Percentiles rank a stretch among this genome's conserved stretches.
These are phyloP conservation scores for Caenorhabditis virilis DNA, from an alignment of 2,888 invertebrate genomes.

Conservation along the genomic window DNA sequence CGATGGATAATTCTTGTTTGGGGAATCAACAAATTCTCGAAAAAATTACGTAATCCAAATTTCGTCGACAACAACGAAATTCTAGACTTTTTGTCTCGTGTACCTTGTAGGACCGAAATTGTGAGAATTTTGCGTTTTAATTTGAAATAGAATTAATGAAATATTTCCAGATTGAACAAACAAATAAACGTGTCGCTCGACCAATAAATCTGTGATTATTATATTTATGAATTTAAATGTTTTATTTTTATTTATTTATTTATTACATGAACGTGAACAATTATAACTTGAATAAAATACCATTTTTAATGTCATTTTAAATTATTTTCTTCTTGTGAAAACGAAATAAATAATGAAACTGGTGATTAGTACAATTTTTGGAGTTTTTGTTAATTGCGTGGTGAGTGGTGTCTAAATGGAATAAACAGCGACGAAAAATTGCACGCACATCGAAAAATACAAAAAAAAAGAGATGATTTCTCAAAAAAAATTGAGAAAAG, in stretches of 20 bases:
- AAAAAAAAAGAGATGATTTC: no score
- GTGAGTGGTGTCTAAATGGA: no score
- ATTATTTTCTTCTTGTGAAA: background rate
- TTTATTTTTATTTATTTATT: background rate
- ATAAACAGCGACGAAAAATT: no score
- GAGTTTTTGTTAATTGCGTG: no score
- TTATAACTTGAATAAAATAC: background rate
- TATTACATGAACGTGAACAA: background rate
- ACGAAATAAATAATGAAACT: no score
- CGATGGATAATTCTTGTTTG: constrained; percentile 87
- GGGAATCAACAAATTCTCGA: constrained; percentile 94
- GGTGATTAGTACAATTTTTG: no score
- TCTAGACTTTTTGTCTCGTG: constrained; percentile 88
- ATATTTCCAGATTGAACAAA: constrained; percentile 27
- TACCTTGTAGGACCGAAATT: constrained; percentile 90
- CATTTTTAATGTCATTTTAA: background rate
- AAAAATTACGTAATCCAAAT: constrained; percentile 88
- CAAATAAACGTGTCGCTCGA: constrained; percentile 25
- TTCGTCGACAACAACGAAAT: constrained; percentile 96
- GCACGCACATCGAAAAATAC: no score
- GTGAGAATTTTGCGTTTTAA: constrained; percentile 71
- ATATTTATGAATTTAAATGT: background rate
- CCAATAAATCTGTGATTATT: constrained; percentile 30
- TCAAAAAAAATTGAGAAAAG: no score
- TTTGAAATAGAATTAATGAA: background rate